Conservation (phyloP, 2,113 vertebrate genomes). For the Rana temporaria region DNA sequence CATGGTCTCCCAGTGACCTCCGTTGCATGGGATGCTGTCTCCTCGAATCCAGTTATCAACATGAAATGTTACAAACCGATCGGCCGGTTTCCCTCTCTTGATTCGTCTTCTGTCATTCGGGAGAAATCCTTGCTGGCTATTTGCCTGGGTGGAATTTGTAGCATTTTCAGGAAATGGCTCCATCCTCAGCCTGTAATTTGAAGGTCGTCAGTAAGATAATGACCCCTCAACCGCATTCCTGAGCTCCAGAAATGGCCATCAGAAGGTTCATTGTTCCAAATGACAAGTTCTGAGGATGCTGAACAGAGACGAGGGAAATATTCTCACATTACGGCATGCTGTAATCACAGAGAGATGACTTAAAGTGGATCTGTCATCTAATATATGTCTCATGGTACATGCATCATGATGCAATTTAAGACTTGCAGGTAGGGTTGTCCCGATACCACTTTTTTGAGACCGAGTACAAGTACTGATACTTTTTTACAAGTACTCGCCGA, state of each 20-base stretch:
- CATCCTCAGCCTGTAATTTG: neutral
- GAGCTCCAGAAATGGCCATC: neutral
- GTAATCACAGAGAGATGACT: no score
- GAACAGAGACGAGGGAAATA: no score
- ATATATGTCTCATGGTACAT: no score
- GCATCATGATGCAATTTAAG: no score
- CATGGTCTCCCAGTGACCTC: no score
- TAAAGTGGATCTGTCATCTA: no score
- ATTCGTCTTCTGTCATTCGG: neutral
- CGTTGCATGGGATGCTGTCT: no score
- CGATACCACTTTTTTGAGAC: no score
- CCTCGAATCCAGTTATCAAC: neutral
- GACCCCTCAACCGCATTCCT: neutral
- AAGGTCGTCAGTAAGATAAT: slow-evolving; percentile 2
- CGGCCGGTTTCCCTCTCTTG: neutral
- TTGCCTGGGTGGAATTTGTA: slow-evolving; percentile 1
- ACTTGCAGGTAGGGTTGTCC: no score
- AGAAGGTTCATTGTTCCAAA: neutral
- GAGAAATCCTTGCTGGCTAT: neutral
- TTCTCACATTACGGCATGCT: no score
- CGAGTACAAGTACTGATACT: no score
- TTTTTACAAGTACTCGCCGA: no score
- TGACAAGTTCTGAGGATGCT: neutral
- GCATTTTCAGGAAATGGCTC: slow-evolving; percentile 25
- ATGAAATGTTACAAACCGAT: neutral